Evolutionary conservation across 2,888 invertebrate species (phyloP), one percentile per base, ranked within the genome.

Genomic region (Lochmaea capreae): DNA sequence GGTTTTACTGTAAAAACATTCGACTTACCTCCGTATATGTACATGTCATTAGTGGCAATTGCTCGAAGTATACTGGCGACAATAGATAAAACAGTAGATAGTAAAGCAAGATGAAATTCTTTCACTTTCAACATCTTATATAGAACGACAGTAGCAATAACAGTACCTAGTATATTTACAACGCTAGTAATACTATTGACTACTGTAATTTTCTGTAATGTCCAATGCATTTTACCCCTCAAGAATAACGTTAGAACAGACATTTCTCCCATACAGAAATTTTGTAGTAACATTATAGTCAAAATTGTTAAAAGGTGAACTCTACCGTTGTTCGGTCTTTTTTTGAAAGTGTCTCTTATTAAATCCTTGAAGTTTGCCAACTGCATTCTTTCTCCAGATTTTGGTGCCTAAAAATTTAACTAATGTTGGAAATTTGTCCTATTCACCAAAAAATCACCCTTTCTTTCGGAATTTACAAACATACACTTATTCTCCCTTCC

Each of bases 221-320:
- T 88, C 94, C 94, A 94, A 22, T 90, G 88, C 54, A 94, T 90
- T 81, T 91, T 90, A 54, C 90, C 88, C 75, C 92, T 89, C 8
- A 90, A 85, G 79, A 92, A 94, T 79, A 93, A 81, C 81, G 91
- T 93, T 63, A 89, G 89, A 14, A 93, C 87, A 9, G 86, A 81
- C n/a, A 84, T 70, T 26, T 89, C 84, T n/a, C 91, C 91, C 76
- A 88, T 87, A 2, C 88, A 74, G 12, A 87, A 72, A 88, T 83
- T 49, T 87, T 83, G 39, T 81, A 82, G 1, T 88, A 71, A 11
- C 86, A 80, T 74, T 87, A 83, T 1, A 87, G 86, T 66, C 46
- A 90, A 87, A 54, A 89, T 85, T 9, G 89, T 82, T 79, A 90
- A 86, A 8, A 91, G 85, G 61, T 90, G 87, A 2, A 88, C 85